Evolutionary conservation across 2,888 invertebrate species (phyloP).

Genomic region (Xestia ashworthii): DNA sequence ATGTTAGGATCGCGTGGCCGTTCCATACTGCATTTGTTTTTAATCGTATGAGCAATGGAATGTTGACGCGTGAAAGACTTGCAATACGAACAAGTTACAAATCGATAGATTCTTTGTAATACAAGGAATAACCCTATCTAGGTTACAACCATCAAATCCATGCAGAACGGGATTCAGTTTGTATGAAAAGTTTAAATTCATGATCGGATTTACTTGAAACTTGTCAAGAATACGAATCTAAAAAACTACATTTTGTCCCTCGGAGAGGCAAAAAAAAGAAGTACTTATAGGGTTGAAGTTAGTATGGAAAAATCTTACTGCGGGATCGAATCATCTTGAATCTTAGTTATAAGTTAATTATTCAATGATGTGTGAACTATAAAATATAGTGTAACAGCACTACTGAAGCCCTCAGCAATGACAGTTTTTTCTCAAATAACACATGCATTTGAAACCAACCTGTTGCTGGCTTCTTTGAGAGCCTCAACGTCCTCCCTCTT

Average conservation of each 20-base stretch:
- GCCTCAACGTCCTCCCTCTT: conserved; percentile 62
- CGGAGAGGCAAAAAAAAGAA: too few relatives aligned
- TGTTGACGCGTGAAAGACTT: too few relatives aligned
- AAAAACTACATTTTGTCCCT: fast-evolving
- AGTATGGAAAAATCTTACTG: not conserved
- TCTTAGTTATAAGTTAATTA: not conserved
- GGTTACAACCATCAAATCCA: not conserved
- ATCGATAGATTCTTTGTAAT: not conserved
- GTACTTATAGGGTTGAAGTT: too few relatives aligned
- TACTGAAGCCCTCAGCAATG: not conserved
- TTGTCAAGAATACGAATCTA: not conserved
- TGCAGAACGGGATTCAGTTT: not conserved
- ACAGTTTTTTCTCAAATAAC: not conserved
- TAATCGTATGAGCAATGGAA: too few relatives aligned
- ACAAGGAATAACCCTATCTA: not conserved
- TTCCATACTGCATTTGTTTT: too few relatives aligned
- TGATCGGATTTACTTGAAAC: not conserved
- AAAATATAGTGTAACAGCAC: not conserved
- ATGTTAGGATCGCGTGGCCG: too few relatives aligned
- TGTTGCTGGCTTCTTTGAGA: conserved; percentile 69
- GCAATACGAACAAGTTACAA: too few relatives aligned
- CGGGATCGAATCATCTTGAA: not conserved
- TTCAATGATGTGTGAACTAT: not conserved
- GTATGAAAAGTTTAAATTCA: not conserved
- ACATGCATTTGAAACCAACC: conserved; percentile 66